Percentiles rank a stretch among this genome's conserved stretches.
These are phyloP conservation scores for Stercorarius parasiticus DNA, from an alignment of 2,113 vertebrate species.

Conservation along the genomic window DNA sequence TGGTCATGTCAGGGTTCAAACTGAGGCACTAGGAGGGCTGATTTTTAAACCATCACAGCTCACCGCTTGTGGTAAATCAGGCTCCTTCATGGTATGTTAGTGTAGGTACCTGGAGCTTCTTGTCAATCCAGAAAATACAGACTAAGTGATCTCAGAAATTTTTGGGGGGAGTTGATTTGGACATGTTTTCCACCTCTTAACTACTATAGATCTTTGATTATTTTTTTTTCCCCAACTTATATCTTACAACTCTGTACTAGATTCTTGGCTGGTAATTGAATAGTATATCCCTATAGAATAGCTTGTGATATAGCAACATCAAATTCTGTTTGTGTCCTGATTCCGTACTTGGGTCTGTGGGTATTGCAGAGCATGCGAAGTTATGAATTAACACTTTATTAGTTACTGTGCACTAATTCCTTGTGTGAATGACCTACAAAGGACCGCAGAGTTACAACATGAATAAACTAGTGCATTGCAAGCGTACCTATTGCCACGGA, in stretches of 20 bases:
- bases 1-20: background rate
- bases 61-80: background rate
- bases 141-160: background rate
- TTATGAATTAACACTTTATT: background rate
- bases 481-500: background rate
- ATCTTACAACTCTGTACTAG: background rate
- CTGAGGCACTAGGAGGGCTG: background rate
- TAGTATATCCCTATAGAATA: background rate
- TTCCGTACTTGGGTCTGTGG: background rate
- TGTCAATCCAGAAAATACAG: background rate
- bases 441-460: background rate
- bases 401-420: background rate
- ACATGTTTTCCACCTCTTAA: background rate
- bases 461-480: background rate
- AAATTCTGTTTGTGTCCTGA: background rate
- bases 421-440: background rate
- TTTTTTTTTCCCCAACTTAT: background rate
- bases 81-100: background rate
- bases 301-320: background rate
- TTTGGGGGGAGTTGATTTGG: background rate
- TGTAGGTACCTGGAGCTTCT: background rate
- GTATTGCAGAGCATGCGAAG: background rate
- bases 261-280: background rate
- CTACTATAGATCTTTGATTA: background rate
- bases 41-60: background rate